Evolutionary conservation across 2,113 vertebrate species (phyloP), one percentile per base, ranked within the genome.

Genomic region (Oceanites oceanicus): DNA sequence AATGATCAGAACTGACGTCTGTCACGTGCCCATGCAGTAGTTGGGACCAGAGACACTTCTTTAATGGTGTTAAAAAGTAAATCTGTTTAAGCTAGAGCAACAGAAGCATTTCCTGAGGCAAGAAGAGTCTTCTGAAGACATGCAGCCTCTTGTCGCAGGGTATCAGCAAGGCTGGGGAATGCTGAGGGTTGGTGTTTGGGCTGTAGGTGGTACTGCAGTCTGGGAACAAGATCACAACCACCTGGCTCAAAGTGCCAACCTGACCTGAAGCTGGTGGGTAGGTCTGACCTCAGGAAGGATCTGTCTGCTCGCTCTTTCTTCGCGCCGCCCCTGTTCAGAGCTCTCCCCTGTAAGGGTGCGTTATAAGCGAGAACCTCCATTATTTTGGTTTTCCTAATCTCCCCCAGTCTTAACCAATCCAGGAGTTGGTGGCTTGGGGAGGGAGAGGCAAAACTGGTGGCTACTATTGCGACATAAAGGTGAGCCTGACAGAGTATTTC

Each of bases 261-360:
- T 3, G 5, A 1, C 34, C 36, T 70, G 72, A 32, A 75, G 42
- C 27, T 70, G 27, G 4, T 2, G 3, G 13, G 16, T 71, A 27
- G 18, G 10, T 61, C 32, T 93, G 30, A n/a, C 32, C 19, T 58
- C 10, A 15, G 9, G 32, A 74, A 34, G 65, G 55, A 76, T 34
- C 21, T 32, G 12, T 47, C 55, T 71, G 25, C n/a, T 85, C 6
- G 2, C 11, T 71, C 67, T 3, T 10, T 65, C 40, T 26, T 65
- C 5, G 3, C 3, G 5, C 20, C 0, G 0, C 20, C 20, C 25
- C 6, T 1, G 3, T 74, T 86, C 68, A 14, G 30, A 62, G 22
- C 38, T 66, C 30, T 72, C 34, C 25, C 9, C 50, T 38, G 0
- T 52, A 44, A 58, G 14, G 16, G 25, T 62, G 26, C 1, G 1